These are phyloP conservation scores for Anniella stebbinsi DNA, from an alignment of 2,797 vertebrate genomes.

Conservation along the genomic window DNA sequence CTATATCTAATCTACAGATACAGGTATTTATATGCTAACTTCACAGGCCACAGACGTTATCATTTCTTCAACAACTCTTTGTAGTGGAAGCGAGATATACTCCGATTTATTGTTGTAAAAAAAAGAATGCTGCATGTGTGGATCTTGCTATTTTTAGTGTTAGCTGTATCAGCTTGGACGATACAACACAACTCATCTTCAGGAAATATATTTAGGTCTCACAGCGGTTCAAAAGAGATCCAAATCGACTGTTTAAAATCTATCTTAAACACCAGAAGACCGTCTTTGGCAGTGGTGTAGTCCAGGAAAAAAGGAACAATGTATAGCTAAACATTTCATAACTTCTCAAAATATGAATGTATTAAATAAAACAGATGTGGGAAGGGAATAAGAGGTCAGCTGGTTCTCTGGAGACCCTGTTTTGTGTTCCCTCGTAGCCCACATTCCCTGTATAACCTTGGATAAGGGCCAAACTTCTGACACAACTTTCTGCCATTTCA, in stretches of 20 bases:
- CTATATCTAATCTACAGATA: too few species aligned
- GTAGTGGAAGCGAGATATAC: neutral
- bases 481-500: conserved; percentile 12
- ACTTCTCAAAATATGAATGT: conserved; percentile 22
- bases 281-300: conserved; percentile 2
- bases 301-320: conserved; percentile 11
- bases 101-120: neutral
- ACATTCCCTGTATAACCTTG: conserved; percentile 15
- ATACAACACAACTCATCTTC: neutral
- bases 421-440: conserved; percentile 20
- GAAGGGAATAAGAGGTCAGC: conserved; percentile 19
- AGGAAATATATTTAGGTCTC: conserved; percentile 5
- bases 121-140: neutral
- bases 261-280: conserved; percentile 19
- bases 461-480: neutral
- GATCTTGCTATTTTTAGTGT: neutral
- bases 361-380: conserved; percentile 46
- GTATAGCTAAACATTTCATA: conserved; percentile 39
- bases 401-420: conserved; percentile 23
- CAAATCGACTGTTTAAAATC: conserved; percentile 14
- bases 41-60: neutral
- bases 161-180: neutral
- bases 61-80: neutral
- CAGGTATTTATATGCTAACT: neutral
- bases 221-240: neutral